Evolutionary conservation across 2,888 invertebrate genomes (phyloP), one percentile per base, ranked within the genome.

Genomic region (Loripinus fragilis): DNA sequence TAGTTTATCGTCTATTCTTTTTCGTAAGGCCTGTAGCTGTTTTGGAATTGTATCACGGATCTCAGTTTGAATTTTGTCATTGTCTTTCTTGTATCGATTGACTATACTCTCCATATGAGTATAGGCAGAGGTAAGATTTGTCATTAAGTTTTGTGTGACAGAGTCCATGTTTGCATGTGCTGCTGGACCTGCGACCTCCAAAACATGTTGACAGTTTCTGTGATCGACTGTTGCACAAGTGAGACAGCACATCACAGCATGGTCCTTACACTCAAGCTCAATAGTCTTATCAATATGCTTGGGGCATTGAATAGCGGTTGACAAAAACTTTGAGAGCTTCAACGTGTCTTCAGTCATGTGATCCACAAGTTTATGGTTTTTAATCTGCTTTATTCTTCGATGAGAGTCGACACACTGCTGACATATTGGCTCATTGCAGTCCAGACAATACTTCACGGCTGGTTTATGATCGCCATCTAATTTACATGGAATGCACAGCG

Each of bases 291-390:
- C 60, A 2, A 33, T 30, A 20, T 60, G 60, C 12, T 60, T 60
- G 20, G 60, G 60, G n/a, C 60, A 60, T 12, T 25, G 1, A 20
- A 60, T 30, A 33, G 17, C 10, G 33, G 60, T 17, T 10, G 60
- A 60, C 5, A 60, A 10, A 33, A 17, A 33, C 15, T 60, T 5
- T 7, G 33, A 30, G 2, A 20, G 23, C 20, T 60, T 60, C 17
- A 60, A 5, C 17, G 60, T 33, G 1, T 60, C 60, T 33, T 60
- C 33, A 20, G 7, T 60, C 10, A 3, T 2, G 15, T 60, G 60
- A 17, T 60, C 60, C 2, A 60, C 30, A 60, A 60, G 60, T 33
- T 60, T 60, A 60, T 60, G 60, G 5, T 60, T 33, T 60, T 33
- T 30, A 3, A 60, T 8, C 5, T 17, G 60, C 28, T 23, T 30